Conservation (phyloP, 1,140 invertebrate genomes). For the Aphaenogaster ashmeadi region DNA sequence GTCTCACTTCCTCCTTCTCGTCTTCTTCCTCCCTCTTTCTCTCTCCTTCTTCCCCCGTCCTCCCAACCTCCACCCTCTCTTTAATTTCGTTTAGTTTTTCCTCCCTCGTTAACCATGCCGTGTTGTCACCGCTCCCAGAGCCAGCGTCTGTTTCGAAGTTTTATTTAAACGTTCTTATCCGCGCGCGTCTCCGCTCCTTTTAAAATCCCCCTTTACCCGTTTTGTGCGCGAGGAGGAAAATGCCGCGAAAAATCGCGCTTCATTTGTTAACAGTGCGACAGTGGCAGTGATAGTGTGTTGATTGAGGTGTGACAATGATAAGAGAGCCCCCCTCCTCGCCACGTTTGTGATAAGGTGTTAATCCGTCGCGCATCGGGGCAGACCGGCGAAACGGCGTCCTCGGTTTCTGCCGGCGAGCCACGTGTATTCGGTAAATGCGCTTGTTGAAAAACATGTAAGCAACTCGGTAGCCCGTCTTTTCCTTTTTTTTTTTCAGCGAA, state of each 20-base stretch:
- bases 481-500: neutral
- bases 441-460: neutral
- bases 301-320: conserved; percentile 45
- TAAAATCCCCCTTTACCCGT: neutral
- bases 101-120: conserved; percentile 8
- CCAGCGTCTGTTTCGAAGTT: neutral
- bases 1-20: conserved; percentile 44
- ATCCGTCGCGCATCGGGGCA: neutral
- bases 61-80: conserved; percentile 1
- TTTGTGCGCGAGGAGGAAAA: neutral
- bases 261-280: conserved; percentile 33
- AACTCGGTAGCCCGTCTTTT: neutral
- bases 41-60: conserved; percentile 53
- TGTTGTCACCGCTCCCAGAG: conserved; percentile 11
- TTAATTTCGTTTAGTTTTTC: conserved; percentile 29
- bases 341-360: conserved; percentile 29
- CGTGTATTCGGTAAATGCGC: neutral
- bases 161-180: conserved; percentile 27
- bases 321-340: neutral
- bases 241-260: conserved; percentile 5
- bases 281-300: conserved; percentile 41
- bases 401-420: neutral
- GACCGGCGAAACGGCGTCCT: neutral
- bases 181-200: neutral
- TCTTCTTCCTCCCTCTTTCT: conserved; percentile 44